phyloP scores from a whole-genome alignment of 2,797 vertebrate species.

The Dromococcyx pavoninus region DNA sequence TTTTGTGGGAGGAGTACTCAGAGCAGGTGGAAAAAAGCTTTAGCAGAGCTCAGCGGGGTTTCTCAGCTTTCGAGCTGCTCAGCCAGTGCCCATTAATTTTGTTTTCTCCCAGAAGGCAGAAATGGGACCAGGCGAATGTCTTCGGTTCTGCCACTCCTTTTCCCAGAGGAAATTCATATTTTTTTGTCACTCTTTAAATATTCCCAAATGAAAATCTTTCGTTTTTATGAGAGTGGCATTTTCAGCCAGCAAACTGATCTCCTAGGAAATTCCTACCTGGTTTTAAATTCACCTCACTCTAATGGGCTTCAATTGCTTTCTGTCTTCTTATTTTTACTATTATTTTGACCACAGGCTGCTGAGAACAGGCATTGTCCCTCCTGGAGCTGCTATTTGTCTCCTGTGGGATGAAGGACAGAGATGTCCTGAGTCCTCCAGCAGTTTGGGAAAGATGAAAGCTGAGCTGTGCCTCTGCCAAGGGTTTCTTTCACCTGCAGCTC shows the following conservation, averaged over 20 bases:
- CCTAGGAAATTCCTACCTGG: constrained; percentile 27
- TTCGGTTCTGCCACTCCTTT: not conserved
- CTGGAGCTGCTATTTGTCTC: not conserved
- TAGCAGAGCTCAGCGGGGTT: constrained; percentile 13
- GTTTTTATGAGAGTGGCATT: constrained; percentile 30
- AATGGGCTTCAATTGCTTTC: not conserved
- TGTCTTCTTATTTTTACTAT: not conserved
- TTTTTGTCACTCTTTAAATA: constrained; percentile 45
- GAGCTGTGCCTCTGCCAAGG: not conserved
- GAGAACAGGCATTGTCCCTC: not conserved
- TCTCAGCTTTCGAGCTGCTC: constrained; percentile 20
- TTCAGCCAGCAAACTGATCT: constrained; percentile 24
- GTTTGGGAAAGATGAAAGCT: not conserved
- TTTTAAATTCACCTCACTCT: constrained; percentile 30
- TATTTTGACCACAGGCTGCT: not conserved
- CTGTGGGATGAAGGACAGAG: not conserved
- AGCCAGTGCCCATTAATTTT: constrained; percentile 23
- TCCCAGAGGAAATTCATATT: constrained; percentile 18
- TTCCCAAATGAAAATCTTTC: constrained; percentile 30
- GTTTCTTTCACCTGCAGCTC: not conserved
- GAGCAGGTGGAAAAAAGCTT: not conserved
- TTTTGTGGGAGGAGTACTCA: not conserved
- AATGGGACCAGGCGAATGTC: not conserved
- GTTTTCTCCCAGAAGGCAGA: constrained; percentile 52
- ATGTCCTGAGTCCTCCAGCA: not conserved